Evolutionary conservation across 2,113 vertebrate species (phyloP).

Genomic region (Bufo bufo): DNA sequence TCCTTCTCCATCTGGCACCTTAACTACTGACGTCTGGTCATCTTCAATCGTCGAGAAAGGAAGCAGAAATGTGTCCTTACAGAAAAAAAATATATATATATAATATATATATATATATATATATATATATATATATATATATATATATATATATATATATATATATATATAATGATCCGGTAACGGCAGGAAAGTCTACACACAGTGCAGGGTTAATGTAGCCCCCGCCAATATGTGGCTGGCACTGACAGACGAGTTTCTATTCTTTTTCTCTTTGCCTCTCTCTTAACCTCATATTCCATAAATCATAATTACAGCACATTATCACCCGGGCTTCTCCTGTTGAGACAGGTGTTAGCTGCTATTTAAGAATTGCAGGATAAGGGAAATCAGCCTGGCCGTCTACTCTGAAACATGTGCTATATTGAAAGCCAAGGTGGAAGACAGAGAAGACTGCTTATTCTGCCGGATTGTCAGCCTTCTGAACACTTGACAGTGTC

Average conservation of each 20-base stretch:
- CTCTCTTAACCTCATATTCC: rapidly evolving
- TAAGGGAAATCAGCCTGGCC: not conserved
- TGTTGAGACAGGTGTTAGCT: not conserved
- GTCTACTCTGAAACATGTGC: constrained; percentile 42
- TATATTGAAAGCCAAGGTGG: not conserved
- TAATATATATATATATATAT: too few species aligned
- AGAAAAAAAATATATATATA: too few species aligned
- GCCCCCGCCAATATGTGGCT: not conserved
- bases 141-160: too few species aligned
- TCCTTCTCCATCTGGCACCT: not conserved
- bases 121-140: too few species aligned
- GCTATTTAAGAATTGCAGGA: constrained; percentile 46
- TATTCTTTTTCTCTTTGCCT: not conserved
- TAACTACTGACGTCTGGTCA: not conserved
- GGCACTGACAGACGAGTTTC: not conserved
- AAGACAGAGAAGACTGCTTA: not conserved
- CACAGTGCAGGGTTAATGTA: constrained; percentile 39
- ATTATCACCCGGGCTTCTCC: not conserved
- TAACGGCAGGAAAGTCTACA: not conserved
- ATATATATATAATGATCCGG: too few species aligned
- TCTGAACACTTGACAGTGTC: not conserved
- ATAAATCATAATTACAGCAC: constrained; percentile 46
- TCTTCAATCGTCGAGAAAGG: too few species aligned
- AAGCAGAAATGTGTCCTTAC: too few species aligned
- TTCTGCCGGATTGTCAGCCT: not conserved